Base-by-base conservation (phyloP, 2,888 invertebrate genomes). In the Gortyna flavago region DNA sequence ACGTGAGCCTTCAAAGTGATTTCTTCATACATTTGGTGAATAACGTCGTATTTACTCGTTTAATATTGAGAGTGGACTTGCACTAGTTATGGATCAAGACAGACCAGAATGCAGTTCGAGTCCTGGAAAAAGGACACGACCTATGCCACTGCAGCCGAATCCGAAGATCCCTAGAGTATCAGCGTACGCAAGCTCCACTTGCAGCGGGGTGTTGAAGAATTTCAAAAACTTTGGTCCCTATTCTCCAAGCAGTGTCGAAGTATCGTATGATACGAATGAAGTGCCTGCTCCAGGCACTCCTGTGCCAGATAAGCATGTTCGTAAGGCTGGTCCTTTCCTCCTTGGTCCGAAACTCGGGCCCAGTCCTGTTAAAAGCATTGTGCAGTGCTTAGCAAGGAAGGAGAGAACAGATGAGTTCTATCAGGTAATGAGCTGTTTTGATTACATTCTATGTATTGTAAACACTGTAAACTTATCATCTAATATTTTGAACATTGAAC, bases 361-460 rank as follows among this genome's bases (percentile, higher is more conserved):
- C 11, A 98, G 98, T 79, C 98, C 98, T 25, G 98, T 98, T 0
- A 97, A 97, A 91, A 98, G 98, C 92, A 98, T 98, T 89, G 97
- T 98, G 9, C 98, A 98, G 90, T 98, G 98, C 94, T 94, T 98
- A 82, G 98, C 98, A 11, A 97, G 98, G 76, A 97, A 97, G 89
- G 97, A 97, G 90, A 97, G 97, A 70, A 98, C 98, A 48, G 97
- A 98, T 93, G 97, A 97, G 75, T 98, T 97, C 92, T 98, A 97
- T 91, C 97, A 97, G 79, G 95, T 98, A 61, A 69, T 72, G 54
- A 29, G 7, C 18, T 79, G 57, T 78, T 79, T 72, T 72, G 54
- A 72, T 70, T 48, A 48, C 29, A 54, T 72, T 59, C 9, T 67
- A 59, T 71, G n/a, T n/a, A n/a, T 75, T 72, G 62, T 80, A 73